These are phyloP conservation scores for Corapipo altera DNA, from an alignment of 2,113 vertebrate genomes.

Conservation along the genomic window DNA sequence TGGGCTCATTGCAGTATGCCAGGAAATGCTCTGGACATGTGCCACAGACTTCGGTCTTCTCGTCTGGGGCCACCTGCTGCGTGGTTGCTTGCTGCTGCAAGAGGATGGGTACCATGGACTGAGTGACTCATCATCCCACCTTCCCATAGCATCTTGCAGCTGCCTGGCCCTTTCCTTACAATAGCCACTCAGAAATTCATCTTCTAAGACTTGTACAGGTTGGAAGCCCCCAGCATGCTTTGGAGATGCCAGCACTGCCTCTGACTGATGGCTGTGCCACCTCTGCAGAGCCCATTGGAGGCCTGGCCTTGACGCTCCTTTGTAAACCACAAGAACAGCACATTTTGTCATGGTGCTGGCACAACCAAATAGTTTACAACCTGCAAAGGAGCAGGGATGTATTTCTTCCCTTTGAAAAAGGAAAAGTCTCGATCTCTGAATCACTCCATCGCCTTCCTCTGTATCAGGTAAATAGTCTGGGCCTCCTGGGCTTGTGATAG, in stretches of 20 bases:
- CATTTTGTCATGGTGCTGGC: not conserved
- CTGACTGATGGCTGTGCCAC: not conserved
- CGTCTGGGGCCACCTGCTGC: not conserved
- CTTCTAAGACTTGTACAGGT: not conserved
- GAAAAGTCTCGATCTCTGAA: not conserved
- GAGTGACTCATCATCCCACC: not conserved
- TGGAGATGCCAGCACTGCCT: not conserved
- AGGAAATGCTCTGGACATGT: not conserved
- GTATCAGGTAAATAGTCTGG: not conserved
- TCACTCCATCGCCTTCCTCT: not conserved
- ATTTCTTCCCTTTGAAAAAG: not conserved
- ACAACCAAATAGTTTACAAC: not conserved
- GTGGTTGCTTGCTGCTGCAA: not conserved
- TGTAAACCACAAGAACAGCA: not conserved
- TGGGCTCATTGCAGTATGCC: not conserved
- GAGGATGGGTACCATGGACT: not conserved
- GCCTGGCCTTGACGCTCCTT: not conserved
- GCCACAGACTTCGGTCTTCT: not conserved
- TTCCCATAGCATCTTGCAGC: not conserved
- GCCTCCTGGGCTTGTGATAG: not conserved
- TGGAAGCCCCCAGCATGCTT: not conserved
- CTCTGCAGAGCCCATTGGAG: not conserved
- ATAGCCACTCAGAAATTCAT: not conserved
- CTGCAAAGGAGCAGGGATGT: not conserved
- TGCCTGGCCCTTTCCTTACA: not conserved